Conservation (phyloP, 2,113 vertebrate genomes). For the Ornithorhynchus anatinus region DNA sequence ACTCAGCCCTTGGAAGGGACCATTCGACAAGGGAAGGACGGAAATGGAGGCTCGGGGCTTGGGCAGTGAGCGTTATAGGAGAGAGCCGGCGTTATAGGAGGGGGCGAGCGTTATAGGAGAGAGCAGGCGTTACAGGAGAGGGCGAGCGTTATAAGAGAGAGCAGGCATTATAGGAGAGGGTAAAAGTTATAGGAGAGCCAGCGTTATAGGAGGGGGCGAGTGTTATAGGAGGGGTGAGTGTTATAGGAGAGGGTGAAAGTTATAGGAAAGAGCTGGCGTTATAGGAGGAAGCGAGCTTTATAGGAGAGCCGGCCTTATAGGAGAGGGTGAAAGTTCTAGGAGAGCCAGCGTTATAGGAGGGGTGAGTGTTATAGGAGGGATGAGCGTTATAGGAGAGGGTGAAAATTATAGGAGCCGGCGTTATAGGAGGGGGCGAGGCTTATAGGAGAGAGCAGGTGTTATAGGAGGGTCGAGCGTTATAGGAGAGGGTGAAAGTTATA, state of each 20-base stretch:
- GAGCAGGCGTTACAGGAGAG: not conserved
- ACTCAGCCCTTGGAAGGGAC: too few species aligned
- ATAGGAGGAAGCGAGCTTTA: too few species aligned
- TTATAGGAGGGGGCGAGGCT: too few species aligned
- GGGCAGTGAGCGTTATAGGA: too few species aligned
- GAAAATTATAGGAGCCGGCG: not conserved
- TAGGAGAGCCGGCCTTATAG: too few species aligned
- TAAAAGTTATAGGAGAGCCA: not conserved
- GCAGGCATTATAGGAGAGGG: not conserved
- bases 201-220: not conserved
- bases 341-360: too few species aligned
- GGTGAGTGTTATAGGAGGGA: not conserved
- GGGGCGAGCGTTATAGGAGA: not conserved
- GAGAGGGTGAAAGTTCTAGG: too few species aligned
- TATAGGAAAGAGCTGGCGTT: accelerated
- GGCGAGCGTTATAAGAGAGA: too few species aligned
- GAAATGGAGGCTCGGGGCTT: too few species aligned
- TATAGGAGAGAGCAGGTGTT: not conserved
- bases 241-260: not conserved
- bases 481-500: not conserved
- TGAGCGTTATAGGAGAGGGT: not conserved
- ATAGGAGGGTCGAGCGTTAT: not conserved
- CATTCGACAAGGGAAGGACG: too few species aligned
- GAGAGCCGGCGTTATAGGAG: too few species aligned
- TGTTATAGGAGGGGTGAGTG: accelerated